Conservation (phyloP, 2,888 invertebrate species). For the Phyllotreta striolata region DNA sequence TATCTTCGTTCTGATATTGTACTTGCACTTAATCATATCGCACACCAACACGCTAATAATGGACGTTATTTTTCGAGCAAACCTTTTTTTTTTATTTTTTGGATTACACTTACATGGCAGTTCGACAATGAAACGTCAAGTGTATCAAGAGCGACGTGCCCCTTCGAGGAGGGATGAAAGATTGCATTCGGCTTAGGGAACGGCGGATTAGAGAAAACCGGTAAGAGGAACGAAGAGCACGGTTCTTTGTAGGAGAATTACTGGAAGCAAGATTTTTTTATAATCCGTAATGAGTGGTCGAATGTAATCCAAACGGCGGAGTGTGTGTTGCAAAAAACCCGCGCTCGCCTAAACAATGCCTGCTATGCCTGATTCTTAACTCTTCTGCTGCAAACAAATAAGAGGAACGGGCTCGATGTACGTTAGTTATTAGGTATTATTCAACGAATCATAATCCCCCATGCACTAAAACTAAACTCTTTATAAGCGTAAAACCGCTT, state of each 20-base stretch:
- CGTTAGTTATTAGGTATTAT: conserved; percentile 1
- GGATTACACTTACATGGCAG: too few species aligned
- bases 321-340: conserved; percentile 46
- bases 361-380: conserved; percentile 43
- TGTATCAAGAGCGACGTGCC: conserved; percentile 18
- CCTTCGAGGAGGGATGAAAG: conserved; percentile 24
- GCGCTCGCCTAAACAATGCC: conserved; percentile 53
- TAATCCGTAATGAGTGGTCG: conserved; percentile 53
- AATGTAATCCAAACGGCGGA: conserved; percentile 42
- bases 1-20: background rate
- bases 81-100: too few species aligned
- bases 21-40: too few species aligned
- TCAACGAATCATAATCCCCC: too few species aligned
- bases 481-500: background rate
- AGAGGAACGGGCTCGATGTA: conserved; percentile 13
- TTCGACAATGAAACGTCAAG: too few species aligned
- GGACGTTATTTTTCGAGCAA: too few species aligned
- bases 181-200: conserved; percentile 28
- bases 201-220: conserved; percentile 23
- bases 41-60: too few species aligned
- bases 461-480: background rate
- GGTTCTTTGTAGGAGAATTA: conserved; percentile 48
- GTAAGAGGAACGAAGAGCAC: conserved; percentile 38
- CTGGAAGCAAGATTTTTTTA: conserved; percentile 47
- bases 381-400: conserved; percentile 48